Evolutionary conservation across 2,113 vertebrate genomes (phyloP), one percentile per base, ranked within the genome.

Genomic region (Pungitius pungitius): DNA sequence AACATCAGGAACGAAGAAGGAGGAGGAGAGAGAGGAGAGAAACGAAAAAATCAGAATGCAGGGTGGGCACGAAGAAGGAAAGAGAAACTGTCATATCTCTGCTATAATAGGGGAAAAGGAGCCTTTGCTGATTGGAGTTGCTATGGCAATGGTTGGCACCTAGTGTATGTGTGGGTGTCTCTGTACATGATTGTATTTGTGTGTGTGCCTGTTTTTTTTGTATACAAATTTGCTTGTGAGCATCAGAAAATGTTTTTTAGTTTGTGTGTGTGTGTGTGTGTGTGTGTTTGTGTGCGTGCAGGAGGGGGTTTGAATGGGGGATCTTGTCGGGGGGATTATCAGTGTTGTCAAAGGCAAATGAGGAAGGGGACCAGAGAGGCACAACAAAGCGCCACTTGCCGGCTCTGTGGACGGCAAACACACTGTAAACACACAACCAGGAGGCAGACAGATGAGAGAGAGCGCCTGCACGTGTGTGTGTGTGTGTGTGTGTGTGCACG

Each of bases 71-170:
- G 74, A 76, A 68, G 69, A 72, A 75, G 71, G 69, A 84, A 65
- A 68, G 75, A 82, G 74, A 77, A 88, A 82, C 87, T 89, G 87
- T 89, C 87, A 90, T 83, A 76, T 90, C 83, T 71, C 76, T 7
- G 22, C 81, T 80, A 71, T 87, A 87, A 89, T 89, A 65, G 85
- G 83, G 79, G 80, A 84, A 90, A 85, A 57, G 78, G 78, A 85
- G 81, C 73, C 82, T 83, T 83, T 87, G 71, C 80, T 91, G 90
- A 91, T 91, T 90, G 80, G 81, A 89, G 91, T 91, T 89, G 69
- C 91, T 87, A 91, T 90, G 87, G 88, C 67, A 69, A 91, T 83
- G 75, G 81, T 45, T 90, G 89, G 84, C 85, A 88, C 86, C 77
- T 75, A 68, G 80, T 79, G 59, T 60, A 54, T 73, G 81, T 69